A percentile compares a stretch with the other conserved stretches of the same genome.
Evolutionary conservation across 2,797 vertebrate species (phyloP).

Genomic region (Remorina albescens): DNA sequence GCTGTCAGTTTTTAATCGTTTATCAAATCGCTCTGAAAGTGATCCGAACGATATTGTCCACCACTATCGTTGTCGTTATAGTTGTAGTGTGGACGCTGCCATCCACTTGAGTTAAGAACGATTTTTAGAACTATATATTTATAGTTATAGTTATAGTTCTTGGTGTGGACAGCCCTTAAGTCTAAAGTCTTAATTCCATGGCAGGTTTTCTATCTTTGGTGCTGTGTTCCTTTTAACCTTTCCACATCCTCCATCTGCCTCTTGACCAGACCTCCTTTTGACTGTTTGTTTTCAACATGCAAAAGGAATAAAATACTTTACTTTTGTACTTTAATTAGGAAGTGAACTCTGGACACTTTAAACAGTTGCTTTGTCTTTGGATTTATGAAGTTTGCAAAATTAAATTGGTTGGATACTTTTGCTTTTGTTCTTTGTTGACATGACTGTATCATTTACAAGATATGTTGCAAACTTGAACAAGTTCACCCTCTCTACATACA

Average conservation of each 20-base stretch:
- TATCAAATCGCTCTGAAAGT: too few species aligned
- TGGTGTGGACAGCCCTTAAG: too few species aligned
- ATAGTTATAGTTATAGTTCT: too few species aligned
- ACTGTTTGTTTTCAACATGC: conserved; percentile 36
- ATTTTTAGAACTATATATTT: too few species aligned
- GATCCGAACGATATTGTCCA: too few species aligned
- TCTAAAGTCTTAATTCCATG: conserved; percentile 74
- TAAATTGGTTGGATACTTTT: background rate
- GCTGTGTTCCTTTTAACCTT: conserved; percentile 70
- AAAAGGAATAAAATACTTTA: conserved; percentile 3
- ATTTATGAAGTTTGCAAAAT: conserved; percentile 13
- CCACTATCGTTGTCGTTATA: too few species aligned
- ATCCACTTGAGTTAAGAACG: too few species aligned
- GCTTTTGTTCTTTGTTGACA: background rate
- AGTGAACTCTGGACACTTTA: conserved; percentile 19
- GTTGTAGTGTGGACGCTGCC: too few species aligned
- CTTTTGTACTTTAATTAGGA: conserved; percentile 5
- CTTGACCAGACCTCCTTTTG: conserved; percentile 59
- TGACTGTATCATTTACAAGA: conserved; percentile 1
- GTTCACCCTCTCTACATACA: conserved; percentile 45
- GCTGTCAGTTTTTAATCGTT: too few species aligned
- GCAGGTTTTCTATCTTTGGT: conserved; percentile 73
- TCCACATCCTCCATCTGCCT: conserved; percentile 61
- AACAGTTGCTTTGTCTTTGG: conserved; percentile 1
- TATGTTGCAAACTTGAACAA: background rate